A percentile compares a stretch with the other conserved stretches of the same genome.
Conservation (phyloP, 30 jellyfish, hydroid and myxozoan genomes). For the Turritopsis rubra region DNA sequence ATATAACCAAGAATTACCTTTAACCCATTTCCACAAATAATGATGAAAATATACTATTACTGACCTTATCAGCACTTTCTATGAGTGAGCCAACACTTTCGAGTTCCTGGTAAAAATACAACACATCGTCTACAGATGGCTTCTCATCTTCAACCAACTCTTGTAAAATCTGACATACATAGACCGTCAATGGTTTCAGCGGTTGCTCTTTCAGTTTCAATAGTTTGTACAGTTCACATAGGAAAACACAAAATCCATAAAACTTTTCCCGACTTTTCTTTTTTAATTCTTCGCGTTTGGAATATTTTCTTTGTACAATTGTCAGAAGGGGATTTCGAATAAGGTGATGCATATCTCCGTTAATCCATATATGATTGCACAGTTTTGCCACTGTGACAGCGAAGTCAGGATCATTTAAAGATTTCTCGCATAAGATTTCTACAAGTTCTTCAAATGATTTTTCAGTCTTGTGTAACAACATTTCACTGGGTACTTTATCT, state of each 20-base stretch:
- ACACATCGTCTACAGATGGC: conserved; percentile 23
- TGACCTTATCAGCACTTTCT: conserved; percentile 13
- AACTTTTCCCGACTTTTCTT: conserved; percentile 31
- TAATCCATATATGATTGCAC: conserved; percentile 15
- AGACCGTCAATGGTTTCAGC: conserved; percentile 37
- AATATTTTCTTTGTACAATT: conserved; percentile 38
- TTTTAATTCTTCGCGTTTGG: conserved; percentile 30
- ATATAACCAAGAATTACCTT: too few relatives aligned
- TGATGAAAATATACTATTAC: too few relatives aligned
- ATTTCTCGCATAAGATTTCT: conserved; percentile 16
- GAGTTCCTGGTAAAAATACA: conserved; percentile 31
- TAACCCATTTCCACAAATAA: too few relatives aligned
- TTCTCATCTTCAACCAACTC: conserved; percentile 32
- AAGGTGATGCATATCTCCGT: background rate
- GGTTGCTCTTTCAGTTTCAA: conserved; percentile 33
- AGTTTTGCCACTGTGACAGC: conserved; percentile 22
- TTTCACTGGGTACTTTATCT: conserved; percentile 16
- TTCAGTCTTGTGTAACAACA: background rate
- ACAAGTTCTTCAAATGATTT: conserved; percentile 11
- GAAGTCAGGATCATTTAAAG: conserved; percentile 22
- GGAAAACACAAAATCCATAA: conserved; percentile 31
- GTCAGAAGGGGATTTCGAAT: conserved; percentile 37
- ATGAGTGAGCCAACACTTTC: conserved; percentile 37
- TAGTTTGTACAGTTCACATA: conserved; percentile 49
- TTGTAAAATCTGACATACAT: conserved; percentile 42